Evolutionary conservation across 2,888 invertebrate species (phyloP).

Genomic region (Ectobius pallidus): DNA sequence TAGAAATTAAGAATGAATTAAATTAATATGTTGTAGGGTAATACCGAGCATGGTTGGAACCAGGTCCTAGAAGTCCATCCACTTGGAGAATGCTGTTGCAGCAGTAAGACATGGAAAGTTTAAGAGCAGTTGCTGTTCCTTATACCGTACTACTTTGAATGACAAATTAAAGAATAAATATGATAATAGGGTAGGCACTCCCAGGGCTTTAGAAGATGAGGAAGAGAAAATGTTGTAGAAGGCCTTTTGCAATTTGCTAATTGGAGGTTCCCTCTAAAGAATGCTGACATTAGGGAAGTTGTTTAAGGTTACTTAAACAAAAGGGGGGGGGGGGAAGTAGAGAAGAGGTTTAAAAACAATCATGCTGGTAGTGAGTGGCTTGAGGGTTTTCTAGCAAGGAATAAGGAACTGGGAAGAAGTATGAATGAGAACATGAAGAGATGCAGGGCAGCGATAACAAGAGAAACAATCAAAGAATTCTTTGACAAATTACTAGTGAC

Average conservation of each 20-base stretch:
- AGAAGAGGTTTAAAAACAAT: neutral
- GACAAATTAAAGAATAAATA: too few species aligned
- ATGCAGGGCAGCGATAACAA: neutral
- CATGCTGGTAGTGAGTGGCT: too few species aligned
- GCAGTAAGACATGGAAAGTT: neutral
- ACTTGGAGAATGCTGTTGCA: neutral
- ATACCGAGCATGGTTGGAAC: neutral
- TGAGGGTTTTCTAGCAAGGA: too few species aligned
- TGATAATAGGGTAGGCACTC: neutral
- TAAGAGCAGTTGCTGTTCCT: neutral
- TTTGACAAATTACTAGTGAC: too few species aligned
- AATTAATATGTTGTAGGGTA: neutral
- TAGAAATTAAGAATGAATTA: too few species aligned
- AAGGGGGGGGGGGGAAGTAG: too few species aligned
- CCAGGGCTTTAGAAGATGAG: neutral
- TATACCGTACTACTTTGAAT: too few species aligned
- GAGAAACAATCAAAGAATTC: neutral
- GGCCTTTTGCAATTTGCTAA: neutral
- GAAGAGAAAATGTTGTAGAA: neutral
- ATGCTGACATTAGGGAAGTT: neutral
- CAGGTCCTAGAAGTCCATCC: neutral
- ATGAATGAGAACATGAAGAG: neutral
- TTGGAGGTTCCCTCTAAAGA: neutral
- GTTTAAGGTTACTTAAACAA: too few species aligned
- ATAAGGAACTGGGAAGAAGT: too few species aligned